Conservation (phyloP, 2,113 vertebrate species). For the Plotosus lineatus region DNA sequence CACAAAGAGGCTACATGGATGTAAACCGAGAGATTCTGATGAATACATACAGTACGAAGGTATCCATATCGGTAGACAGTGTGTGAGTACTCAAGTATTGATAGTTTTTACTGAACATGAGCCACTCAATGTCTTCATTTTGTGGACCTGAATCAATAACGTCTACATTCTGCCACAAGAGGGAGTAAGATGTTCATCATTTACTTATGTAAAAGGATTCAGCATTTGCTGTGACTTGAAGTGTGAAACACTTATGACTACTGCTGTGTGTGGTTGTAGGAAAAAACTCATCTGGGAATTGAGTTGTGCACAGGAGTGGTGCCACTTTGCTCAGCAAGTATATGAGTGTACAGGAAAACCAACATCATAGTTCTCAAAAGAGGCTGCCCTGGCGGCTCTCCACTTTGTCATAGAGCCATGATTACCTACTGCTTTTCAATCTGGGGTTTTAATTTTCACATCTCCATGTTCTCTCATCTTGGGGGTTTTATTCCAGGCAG, state of each 20-base stretch:
- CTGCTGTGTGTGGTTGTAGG: too few species aligned
- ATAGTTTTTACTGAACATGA: too few species aligned
- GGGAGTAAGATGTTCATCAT: background rate
- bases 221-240: background rate
- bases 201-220: background rate
- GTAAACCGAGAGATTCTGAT: too few species aligned
- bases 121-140: too few species aligned
- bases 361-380: background rate
- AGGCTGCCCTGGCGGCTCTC: background rate
- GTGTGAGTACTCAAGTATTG: too few species aligned
- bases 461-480: conserved; percentile 30
- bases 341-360: background rate
- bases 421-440: conserved; percentile 28
- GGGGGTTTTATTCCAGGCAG: background rate
- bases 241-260: background rate
- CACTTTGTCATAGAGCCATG: conserved; percentile 1
- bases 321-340: background rate
- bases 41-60: too few species aligned
- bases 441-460: conserved; percentile 45
- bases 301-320: background rate
- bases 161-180: background rate
- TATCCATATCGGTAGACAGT: too few species aligned
- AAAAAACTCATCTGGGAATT: background rate
- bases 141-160: background rate
- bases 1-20: too few species aligned